These are phyloP conservation scores for Vulpes vulpes DNA, from an alignment of 2,113 vertebrate species.

Conservation along the genomic window DNA sequence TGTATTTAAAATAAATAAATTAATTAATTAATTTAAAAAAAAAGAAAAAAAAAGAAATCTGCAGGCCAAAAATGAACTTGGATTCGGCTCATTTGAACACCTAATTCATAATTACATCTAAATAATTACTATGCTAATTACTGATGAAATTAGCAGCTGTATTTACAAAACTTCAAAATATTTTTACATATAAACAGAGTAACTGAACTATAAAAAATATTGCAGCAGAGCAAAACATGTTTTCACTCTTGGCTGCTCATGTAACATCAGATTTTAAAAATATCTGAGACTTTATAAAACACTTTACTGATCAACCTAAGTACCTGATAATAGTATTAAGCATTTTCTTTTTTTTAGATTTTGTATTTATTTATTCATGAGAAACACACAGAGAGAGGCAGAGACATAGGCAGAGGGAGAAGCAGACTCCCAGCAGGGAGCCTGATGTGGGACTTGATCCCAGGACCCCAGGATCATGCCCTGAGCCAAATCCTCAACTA, in stretches of 20 bases:
- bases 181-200: neutral
- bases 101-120: neutral
- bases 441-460: too few species aligned
- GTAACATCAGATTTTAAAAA: neutral
- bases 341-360: neutral
- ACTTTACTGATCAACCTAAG: neutral
- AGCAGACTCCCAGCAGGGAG: too few species aligned
- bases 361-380: too few species aligned
- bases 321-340: neutral
- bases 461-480: too few species aligned
- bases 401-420: too few species aligned
- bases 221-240: neutral
- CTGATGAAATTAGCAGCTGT: neutral
- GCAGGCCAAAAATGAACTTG: neutral
- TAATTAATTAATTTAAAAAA: too few species aligned
- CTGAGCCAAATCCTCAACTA: too few species aligned
- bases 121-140: neutral
- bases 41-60: neutral
- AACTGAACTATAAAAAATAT: neutral
- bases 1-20: too few species aligned
- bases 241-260: neutral
- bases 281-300: neutral
- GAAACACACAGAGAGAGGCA: too few species aligned
- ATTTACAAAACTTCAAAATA: neutral
- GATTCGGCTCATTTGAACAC: neutral